These are phyloP conservation scores for Polydrusus cervinus DNA, from an alignment of 2,888 invertebrate genomes.

Conservation along the genomic window DNA sequence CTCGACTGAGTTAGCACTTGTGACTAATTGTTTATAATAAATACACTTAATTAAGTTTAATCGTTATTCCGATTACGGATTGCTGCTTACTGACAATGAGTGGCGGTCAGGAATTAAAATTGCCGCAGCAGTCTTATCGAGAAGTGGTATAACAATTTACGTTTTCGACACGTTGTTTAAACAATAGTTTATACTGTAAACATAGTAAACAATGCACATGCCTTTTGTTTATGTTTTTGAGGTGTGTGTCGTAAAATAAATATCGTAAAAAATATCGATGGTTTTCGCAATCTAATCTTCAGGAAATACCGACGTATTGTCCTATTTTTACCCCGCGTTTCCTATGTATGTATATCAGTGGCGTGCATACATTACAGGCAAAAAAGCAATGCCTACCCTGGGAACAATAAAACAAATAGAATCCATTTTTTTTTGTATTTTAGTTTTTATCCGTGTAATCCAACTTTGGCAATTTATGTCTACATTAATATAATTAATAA, in stretches of 20 bases:
- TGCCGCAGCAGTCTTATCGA: constrained; percentile 35
- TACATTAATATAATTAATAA: no score
- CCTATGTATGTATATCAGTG: no score
- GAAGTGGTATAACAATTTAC: constrained; percentile 48
- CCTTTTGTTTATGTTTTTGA: constrained; percentile 14
- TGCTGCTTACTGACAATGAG: constrained; percentile 29
- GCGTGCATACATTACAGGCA: no score
- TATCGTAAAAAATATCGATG: not conserved
- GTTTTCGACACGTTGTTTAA: constrained; percentile 29
- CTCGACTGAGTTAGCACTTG: not conserved
- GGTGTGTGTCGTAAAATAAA: constrained; percentile 10
- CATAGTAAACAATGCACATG: constrained; percentile 4
- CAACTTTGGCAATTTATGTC: no score
- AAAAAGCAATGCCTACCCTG: no score
- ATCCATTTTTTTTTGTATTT: no score
- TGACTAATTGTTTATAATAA: constrained; percentile 14
- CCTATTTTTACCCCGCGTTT: not conserved
- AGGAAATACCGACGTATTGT: not conserved
- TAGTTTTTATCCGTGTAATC: no score
- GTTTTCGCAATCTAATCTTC: not conserved
- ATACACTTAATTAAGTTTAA: constrained; percentile 25
- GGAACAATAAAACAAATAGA: no score
- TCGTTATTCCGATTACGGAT: constrained; percentile 42
- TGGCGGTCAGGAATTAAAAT: constrained; percentile 37
- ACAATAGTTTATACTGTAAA: constrained; percentile 21